Conservation (phyloP, 2,797 vertebrate species). For the Brotula barbata region DNA sequence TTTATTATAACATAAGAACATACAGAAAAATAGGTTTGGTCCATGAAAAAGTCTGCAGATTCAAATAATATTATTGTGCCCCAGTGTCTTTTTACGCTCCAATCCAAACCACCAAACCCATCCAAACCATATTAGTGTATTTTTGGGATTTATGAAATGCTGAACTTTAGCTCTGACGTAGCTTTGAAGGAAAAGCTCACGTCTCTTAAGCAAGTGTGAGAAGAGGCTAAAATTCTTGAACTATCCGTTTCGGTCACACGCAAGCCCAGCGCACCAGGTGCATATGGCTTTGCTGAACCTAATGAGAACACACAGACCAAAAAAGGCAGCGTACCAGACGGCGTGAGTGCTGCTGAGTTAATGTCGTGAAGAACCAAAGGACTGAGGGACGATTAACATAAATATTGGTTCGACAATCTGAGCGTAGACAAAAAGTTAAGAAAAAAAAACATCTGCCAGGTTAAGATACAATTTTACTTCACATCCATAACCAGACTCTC, state of each 20-base stretch:
- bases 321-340: slow-evolving; percentile 28
- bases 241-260: slow-evolving; percentile 16
- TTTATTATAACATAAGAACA: slow-evolving; percentile 97
- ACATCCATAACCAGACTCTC: slow-evolving; percentile 63
- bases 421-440: slow-evolving; percentile 65
- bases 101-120: slow-evolving; percentile 18
- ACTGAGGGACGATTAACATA: slow-evolving; percentile 52
- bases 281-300: slow-evolving; percentile 63
- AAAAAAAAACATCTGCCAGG: slow-evolving; percentile 48
- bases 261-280: slow-evolving; percentile 21
- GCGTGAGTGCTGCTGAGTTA: background rate
- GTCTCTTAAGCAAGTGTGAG: slow-evolving; percentile 30
- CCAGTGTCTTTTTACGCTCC: slow-evolving; percentile 24
- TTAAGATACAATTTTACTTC: slow-evolving; percentile 66
- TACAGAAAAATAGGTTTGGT: slow-evolving; percentile 87
- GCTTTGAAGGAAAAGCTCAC: slow-evolving; percentile 34
- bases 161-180: slow-evolving; percentile 30
- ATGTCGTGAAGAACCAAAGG: slow-evolving; percentile 28
- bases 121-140: slow-evolving; percentile 69
- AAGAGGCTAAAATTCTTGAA: slow-evolving; percentile 39
- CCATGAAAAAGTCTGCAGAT: slow-evolving; percentile 78
- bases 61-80: slow-evolving; percentile 56
- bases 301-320: slow-evolving; percentile 44
- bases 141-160: slow-evolving; percentile 56
- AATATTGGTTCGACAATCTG: slow-evolving; percentile 71